These are phyloP conservation scores for Pelobates cultripes DNA, from an alignment of 2,797 vertebrate genomes.

Conservation along the genomic window DNA sequence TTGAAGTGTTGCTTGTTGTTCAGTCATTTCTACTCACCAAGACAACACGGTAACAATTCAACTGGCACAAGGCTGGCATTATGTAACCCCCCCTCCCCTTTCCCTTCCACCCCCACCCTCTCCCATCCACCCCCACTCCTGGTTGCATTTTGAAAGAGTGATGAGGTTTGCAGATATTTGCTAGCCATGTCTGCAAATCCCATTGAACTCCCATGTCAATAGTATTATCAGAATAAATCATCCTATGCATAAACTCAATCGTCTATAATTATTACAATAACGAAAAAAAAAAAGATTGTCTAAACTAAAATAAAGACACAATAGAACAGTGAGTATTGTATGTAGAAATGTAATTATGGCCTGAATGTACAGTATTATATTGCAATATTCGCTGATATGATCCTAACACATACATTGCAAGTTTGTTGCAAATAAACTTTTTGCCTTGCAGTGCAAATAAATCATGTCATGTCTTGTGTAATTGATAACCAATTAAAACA, in stretches of 20 bases:
- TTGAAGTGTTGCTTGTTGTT: slow-evolving; percentile 37
- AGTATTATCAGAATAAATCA: slow-evolving; percentile 67
- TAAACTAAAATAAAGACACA: slow-evolving; percentile 28
- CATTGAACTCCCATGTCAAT: slow-evolving; percentile 58
- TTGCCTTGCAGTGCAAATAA: slow-evolving; percentile 47
- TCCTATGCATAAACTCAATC: slow-evolving; percentile 60
- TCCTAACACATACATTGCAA: slow-evolving; percentile 23
- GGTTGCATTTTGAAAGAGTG: slow-evolving; percentile 63
- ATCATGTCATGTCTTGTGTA: slow-evolving; percentile 25
- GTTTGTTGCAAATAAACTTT: slow-evolving; percentile 52
- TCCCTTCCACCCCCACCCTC: slow-evolving; percentile 41
- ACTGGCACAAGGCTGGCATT: slow-evolving; percentile 64
- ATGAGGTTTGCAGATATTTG: slow-evolving; percentile 63
- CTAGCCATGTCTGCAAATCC: slow-evolving; percentile 53
- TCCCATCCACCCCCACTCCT: slow-evolving; percentile 57
- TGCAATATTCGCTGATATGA: slow-evolving; percentile 52
- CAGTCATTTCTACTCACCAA: slow-evolving; percentile 33
- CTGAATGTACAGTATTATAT: slow-evolving; percentile 56
- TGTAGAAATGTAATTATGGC: slow-evolving; percentile 52
- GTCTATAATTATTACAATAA: slow-evolving; percentile 55
- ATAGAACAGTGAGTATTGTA: slow-evolving; percentile 54
- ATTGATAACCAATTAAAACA: background rate
- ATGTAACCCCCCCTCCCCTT: slow-evolving; percentile 63
- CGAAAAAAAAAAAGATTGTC: slow-evolving; percentile 37
- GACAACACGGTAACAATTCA: slow-evolving; percentile 8